Conservation (phyloP, 2,113 vertebrate species). For the Muscicapa adusta region DNA sequence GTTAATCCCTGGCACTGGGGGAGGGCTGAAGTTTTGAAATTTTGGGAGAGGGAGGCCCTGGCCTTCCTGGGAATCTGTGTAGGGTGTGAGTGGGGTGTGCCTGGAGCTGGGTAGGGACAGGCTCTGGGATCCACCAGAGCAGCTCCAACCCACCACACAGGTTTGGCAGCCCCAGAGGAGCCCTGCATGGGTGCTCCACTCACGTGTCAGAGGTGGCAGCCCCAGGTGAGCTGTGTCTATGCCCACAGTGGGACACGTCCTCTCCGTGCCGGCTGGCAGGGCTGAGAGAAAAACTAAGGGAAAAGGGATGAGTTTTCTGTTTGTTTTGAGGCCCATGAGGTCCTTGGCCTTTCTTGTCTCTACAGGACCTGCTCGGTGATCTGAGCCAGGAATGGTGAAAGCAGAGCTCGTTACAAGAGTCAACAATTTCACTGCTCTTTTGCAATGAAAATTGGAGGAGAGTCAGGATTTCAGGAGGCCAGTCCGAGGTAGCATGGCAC, state of each 20-base stretch:
- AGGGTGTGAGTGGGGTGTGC: not conserved
- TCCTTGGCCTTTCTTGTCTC: slow-evolving; percentile 19
- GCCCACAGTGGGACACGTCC: accelerated
- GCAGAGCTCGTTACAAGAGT: not conserved
- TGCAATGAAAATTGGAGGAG: not conserved
- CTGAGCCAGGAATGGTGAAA: not conserved
- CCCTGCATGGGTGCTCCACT: not conserved
- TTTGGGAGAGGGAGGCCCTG: not conserved
- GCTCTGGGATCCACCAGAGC: not conserved
- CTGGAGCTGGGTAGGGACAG: not conserved
- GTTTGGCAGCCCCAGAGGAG: not conserved
- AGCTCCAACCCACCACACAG: not conserved
- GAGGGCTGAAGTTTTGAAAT: not conserved
- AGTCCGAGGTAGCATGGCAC: not conserved
- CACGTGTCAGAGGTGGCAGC: not conserved
- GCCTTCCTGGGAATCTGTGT: not conserved
- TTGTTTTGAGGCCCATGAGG: not conserved
- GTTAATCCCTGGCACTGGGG: not conserved
- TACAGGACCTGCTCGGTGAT: not conserved
- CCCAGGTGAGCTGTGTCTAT: not conserved
- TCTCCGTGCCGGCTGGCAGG: accelerated
- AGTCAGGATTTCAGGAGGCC: not conserved
- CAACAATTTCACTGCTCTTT: slow-evolving; percentile 16
- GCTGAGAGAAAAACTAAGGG: not conserved
- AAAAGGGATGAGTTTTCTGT: not conserved